Conservation (phyloP, 2,888 invertebrate species). For the Rhagium mordax region DNA sequence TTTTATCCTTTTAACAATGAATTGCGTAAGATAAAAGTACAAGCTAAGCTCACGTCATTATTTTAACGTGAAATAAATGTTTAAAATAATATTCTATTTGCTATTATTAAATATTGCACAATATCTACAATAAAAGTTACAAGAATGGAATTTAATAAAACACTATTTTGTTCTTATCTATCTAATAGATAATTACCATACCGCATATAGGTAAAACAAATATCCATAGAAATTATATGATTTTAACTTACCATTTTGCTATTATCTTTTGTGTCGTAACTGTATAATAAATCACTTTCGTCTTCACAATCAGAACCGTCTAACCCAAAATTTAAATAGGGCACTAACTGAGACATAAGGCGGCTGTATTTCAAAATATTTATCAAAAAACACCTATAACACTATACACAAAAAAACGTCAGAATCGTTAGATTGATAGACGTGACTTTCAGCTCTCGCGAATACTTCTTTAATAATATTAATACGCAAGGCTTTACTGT, state of each 20-base stretch:
- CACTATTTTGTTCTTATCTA: neutral
- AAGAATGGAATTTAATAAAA: neutral
- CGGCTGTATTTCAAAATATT: constrained; percentile 47
- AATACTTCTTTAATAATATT: constrained; percentile 21
- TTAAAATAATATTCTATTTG: neutral
- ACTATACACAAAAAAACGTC: neutral
- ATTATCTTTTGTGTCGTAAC: constrained; percentile 53
- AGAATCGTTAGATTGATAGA: neutral
- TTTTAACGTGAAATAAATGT: neutral
- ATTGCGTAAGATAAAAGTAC: constrained; percentile 45
- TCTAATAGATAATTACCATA: neutral
- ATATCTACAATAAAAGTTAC: neutral
- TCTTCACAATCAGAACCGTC: constrained; percentile 59
- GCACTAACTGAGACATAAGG: constrained; percentile 79
- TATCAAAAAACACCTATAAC: neutral
- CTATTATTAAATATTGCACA: neutral
- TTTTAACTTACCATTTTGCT: constrained; percentile 63
- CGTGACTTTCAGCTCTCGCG: neutral
- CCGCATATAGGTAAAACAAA: neutral
- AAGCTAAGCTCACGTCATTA: constrained; percentile 11
- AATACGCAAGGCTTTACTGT: constrained; percentile 38
- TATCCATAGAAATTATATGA: constrained; percentile 7
- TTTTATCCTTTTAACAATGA: constrained; percentile 46
- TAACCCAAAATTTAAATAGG: constrained; percentile 69
- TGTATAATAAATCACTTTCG: constrained; percentile 61